phyloP scores from a whole-genome alignment of 1,140 invertebrate species.

The Apocrypta bakeri region DNA sequence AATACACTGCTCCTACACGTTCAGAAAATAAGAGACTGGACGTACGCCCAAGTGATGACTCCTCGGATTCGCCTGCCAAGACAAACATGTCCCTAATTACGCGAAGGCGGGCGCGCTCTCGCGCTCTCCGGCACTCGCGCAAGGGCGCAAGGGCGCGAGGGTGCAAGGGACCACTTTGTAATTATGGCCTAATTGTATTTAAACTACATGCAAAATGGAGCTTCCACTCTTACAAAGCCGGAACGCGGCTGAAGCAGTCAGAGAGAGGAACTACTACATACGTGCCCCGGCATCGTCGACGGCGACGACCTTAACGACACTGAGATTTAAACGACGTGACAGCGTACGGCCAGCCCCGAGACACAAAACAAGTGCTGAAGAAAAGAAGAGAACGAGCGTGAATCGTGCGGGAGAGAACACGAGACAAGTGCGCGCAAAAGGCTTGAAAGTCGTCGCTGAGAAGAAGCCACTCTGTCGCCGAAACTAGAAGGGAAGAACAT shows the following conservation, averaged over 20 bases:
- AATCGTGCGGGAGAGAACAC: constrained; percentile 8
- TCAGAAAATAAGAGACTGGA: not conserved
- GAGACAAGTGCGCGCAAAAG: constrained; percentile 12
- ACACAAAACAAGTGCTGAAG: constrained; percentile 56
- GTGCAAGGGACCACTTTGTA: constrained; percentile 38
- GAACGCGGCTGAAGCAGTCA: not conserved
- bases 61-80: constrained; percentile 40
- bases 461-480: not conserved
- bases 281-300: not conserved
- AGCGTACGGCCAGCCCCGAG: not conserved
- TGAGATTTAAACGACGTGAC: constrained; percentile 56
- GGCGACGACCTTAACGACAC: constrained; percentile 52
- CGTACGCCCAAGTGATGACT: constrained; percentile 8
- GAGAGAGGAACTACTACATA: not conserved
- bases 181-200: constrained; percentile 55
- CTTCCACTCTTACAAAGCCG: not conserved
- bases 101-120: constrained; percentile 9
- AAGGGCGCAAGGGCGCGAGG: not conserved
- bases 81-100: constrained; percentile 51
- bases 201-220: constrained; percentile 47
- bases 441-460: constrained; percentile 5
- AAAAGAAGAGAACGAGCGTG: constrained; percentile 30
- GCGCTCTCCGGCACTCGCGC: not conserved
- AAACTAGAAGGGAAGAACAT: not conserved
- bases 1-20: not conserved